Evolutionary conservation across 2,888 invertebrate genomes (phyloP).

Genomic region (Lithodes maja): DNA sequence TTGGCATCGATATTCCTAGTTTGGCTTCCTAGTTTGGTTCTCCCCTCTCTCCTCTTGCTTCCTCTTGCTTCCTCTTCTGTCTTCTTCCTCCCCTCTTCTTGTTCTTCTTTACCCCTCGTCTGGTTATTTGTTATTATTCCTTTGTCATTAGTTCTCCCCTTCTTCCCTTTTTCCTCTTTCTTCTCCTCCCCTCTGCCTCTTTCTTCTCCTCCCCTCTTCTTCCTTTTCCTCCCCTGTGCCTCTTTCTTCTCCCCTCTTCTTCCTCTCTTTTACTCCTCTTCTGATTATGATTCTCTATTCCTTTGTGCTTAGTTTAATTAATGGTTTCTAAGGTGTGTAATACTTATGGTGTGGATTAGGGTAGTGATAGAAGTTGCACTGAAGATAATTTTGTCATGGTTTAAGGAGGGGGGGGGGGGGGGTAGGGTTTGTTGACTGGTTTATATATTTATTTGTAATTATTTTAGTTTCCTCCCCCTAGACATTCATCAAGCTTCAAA

Average conservation of each 20-base stretch:
- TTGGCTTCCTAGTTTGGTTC: no score
- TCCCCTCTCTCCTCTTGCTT: background rate
- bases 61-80: no score
- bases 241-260: background rate
- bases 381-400: no score
- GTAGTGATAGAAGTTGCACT: no score
- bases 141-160: background rate
- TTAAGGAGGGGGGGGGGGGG: no score
- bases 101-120: background rate
- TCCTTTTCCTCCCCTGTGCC: background rate
- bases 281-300: background rate
- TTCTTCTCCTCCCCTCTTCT: background rate
- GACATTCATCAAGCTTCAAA: no score
- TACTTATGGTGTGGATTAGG: no score
- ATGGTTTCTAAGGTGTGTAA: no score
- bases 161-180: slow-evolving; percentile 6
- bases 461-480: no score
- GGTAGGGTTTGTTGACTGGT: no score
- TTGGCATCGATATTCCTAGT: background rate
- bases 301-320: no score
- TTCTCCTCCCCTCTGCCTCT: background rate
- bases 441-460: no score
- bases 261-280: background rate
- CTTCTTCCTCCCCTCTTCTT: background rate
- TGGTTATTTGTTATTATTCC: background rate